These are phyloP conservation scores for Galemys pyrenaicus DNA, from an alignment of 2,113 vertebrate species.

Conservation along the genomic window DNA sequence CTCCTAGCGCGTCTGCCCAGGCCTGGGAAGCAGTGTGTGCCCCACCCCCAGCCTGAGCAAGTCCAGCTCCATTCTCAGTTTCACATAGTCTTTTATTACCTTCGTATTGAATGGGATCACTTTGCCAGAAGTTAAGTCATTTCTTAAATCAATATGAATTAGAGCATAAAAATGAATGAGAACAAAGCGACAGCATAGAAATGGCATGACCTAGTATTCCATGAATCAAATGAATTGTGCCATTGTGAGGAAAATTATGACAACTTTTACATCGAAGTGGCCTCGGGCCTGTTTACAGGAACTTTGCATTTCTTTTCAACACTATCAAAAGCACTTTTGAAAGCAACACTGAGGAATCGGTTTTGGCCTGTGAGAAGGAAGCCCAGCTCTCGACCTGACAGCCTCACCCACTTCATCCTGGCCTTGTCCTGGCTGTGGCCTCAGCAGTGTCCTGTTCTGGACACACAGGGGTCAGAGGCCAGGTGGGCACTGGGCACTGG, in stretches of 20 bases:
- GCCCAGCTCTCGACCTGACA: not conserved
- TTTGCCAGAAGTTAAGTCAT: conserved; percentile 45
- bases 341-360: not conserved
- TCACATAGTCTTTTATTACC: conserved; percentile 63
- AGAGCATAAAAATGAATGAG: not conserved
- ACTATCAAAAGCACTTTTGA: not conserved
- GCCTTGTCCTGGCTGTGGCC: accelerated
- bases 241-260: not conserved
- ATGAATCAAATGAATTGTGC: not conserved
- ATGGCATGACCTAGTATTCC: not conserved
- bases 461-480: not conserved
- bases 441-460: not conserved
- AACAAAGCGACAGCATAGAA: not conserved
- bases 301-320: not conserved
- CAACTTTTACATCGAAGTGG: not conserved
- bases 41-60: not conserved
- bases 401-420: accelerated
- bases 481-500: not conserved
- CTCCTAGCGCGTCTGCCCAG: not conserved
- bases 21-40: not conserved
- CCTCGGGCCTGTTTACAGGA: not conserved
- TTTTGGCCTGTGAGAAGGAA: not conserved
- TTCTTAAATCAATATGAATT: conserved; percentile 5
- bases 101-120: not conserved
- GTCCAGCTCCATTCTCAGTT: not conserved